These are phyloP conservation scores for Candoia aspera DNA, from an alignment of 2,113 vertebrate genomes.

Conservation along the genomic window DNA sequence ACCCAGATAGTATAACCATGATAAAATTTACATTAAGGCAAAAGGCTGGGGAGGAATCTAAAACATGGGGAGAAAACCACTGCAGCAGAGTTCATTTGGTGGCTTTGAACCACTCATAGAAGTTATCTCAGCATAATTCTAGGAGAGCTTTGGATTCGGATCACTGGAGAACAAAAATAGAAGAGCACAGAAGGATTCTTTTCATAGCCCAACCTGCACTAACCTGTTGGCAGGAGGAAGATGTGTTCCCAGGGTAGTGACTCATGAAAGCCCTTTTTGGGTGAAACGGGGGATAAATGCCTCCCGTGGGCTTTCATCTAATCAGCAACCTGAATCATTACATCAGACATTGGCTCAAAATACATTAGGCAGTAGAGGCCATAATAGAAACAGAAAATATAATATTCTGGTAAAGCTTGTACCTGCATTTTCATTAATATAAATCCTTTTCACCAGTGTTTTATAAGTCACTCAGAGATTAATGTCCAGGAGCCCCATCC, in stretches of 20 bases:
- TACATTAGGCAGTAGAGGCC: slow-evolving; percentile 37
- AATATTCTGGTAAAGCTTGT: slow-evolving; percentile 40
- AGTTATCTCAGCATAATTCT: slow-evolving; percentile 51
- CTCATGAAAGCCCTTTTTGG: slow-evolving; percentile 53
- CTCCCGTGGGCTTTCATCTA: slow-evolving; percentile 49
- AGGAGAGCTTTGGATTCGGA: slow-evolving; percentile 55
- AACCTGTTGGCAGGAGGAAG: slow-evolving; percentile 42
- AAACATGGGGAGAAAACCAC: slow-evolving; percentile 38
- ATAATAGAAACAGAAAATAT: slow-evolving; percentile 62
- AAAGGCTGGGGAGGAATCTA: neutral
- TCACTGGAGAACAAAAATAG: slow-evolving; percentile 52
- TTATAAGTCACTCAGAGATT: slow-evolving; percentile 49
- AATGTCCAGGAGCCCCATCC: slow-evolving; percentile 34
- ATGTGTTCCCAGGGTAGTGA: slow-evolving; percentile 37
- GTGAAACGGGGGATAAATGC: slow-evolving; percentile 30
- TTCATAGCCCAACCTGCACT: slow-evolving; percentile 44
- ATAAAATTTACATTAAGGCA: slow-evolving; percentile 32
- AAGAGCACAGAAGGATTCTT: slow-evolving; percentile 46
- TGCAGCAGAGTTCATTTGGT: slow-evolving; percentile 60
- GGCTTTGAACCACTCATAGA: slow-evolving; percentile 55
- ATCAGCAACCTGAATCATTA: slow-evolving; percentile 59
- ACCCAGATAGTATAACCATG: slow-evolving; percentile 47
- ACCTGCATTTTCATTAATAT: slow-evolving; percentile 52
- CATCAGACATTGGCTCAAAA: slow-evolving; percentile 49
- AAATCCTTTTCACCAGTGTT: slow-evolving; percentile 54